Evolutionary conservation across 2,888 invertebrate species (phyloP).

Genomic region (Ophioninae sp.): DNA sequence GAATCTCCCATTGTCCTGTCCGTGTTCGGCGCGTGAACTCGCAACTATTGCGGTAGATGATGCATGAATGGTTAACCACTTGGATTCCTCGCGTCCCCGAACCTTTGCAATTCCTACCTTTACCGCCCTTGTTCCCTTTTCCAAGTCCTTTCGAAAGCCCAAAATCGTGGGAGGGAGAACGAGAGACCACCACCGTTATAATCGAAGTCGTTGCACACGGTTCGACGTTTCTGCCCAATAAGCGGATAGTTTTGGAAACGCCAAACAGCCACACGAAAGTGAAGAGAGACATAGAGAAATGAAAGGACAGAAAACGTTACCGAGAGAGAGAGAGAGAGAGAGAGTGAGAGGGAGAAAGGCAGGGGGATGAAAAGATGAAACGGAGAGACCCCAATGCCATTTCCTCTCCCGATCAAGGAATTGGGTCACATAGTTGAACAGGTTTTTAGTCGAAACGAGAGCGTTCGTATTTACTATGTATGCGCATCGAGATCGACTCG

Average conservation of each 20-base stretch:
- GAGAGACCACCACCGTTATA: conserved; percentile 9
- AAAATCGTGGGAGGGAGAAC: neutral
- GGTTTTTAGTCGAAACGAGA: conserved; percentile 56
- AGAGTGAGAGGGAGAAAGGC: conserved; percentile 14
- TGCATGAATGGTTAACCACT: conserved; percentile 74
- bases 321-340: conserved; percentile 27
- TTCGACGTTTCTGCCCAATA: conserved; percentile 70
- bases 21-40: conserved; percentile 68
- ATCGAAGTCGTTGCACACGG: conserved; percentile 32
- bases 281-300: conserved; percentile 31
- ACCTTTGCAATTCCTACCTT: conserved; percentile 41
- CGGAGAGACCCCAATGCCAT: conserved; percentile 48
- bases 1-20: conserved; percentile 47
- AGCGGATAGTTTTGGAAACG: conserved; percentile 65
- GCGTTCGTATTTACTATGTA: conserved; percentile 39
- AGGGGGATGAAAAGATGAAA: conserved; percentile 22
- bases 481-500: conserved; percentile 24
- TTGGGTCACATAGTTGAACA: conserved; percentile 63
- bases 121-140: conserved; percentile 3
- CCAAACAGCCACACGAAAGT: conserved; percentile 37
- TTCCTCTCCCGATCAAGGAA: conserved; percentile 58
- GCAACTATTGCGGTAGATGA: conserved; percentile 74
- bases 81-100: conserved; percentile 65
- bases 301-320: neutral
- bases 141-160: conserved; percentile 31